Base-by-base conservation (phyloP, 2,797 vertebrate genomes). In the Chromis chromis region DNA sequence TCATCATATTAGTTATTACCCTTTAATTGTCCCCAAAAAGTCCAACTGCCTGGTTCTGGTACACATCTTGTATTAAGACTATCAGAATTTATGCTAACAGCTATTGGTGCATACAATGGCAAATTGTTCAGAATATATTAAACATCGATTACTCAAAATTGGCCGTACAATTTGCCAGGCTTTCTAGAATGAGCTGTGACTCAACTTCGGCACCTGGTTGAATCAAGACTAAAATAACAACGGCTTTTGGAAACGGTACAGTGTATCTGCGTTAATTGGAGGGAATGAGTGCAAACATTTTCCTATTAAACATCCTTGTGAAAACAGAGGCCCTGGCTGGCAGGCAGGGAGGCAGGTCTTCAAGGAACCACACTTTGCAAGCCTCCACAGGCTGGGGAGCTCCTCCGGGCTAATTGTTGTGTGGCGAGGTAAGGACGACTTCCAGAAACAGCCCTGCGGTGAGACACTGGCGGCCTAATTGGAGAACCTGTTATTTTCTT, bases 401-500 rank as follows among this genome's bases (percentile, higher is more conserved):
- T 76, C 84, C 86, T 90, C 49, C 1, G 6, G 89, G 87, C 86
- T 93, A 93, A 94, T 89, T 92, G 91, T 91, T 94, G 93, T 91
- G 75, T 70, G 68, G 78, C 52, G 64, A 85, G 76, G 83, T 78
- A 74, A 90, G 74, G 57, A 69, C 42, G 71, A 83, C 83, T 89
- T 89, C 79, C 82, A 82, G 83, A 89, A 92, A 84, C 72, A 88
- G 65, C 80, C 87, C 85, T 57, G 76, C 69, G 60, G 88, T 89
- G 68, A 87, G 82, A 90, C 83, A 88, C 84, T 87, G 79, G 65
- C 74, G 66, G 81, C 78, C 92, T 91, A 91, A 92, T 90, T 90
- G 85, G 82, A 85, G 58, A 93, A 89, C 79, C 92, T 91, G 88
- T 93, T 83, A 86, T 93, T 94, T 93, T 92, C 91, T 91, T 83